Base-by-base conservation (phyloP, 2,888 invertebrate species). In the Psylliodes chrysocephalus region DNA sequence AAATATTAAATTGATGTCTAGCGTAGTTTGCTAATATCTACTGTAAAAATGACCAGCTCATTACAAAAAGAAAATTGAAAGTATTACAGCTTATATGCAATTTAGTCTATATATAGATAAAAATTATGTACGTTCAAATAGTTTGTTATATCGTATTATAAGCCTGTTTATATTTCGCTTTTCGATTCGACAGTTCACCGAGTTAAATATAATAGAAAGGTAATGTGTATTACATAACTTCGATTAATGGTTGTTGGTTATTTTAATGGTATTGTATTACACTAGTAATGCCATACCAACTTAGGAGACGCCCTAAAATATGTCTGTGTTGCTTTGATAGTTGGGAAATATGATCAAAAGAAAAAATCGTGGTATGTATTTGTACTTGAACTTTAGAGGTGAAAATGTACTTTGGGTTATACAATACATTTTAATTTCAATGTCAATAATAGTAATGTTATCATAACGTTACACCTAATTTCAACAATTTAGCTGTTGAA, bases 181-280 rank as follows among this genome's bases (percentile, higher is more conserved):
- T 53, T 53, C 38, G 53, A 38, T 15, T 19, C 46, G 46, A 56
- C 56, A 47, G 35, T 38, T 25, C 10, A 33, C 30, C 17, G 12
- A 40, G 25, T 52, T 42, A 28, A 17, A n/a, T 42, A 25, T 57
- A 57, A 57, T 57, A 47, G 57, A 57, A 57, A 57, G 47, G 47
- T 22, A 57, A 57, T 57, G 17, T 18, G 17, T n/a, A 22, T 57
- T 57, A 57, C 57, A 14, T 57, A 57, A 44, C 46, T n/a, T 33
- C 30, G 22, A 56, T 56, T 46, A 46, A 57, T 57, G 19, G 28
- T 28, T 56, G 33, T 28, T 57, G 19, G 28, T 28, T 56, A 46
- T 28, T 56, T 56, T 12, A 56, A 6, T 33, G 14, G 28, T 56
- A 56, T 33, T 19, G 44, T n/a, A 33, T 33, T 33, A 33, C 10